phyloP scores from a whole-genome alignment of 2,888 invertebrate genomes.

The Pristionchus maxplancki region DNA sequence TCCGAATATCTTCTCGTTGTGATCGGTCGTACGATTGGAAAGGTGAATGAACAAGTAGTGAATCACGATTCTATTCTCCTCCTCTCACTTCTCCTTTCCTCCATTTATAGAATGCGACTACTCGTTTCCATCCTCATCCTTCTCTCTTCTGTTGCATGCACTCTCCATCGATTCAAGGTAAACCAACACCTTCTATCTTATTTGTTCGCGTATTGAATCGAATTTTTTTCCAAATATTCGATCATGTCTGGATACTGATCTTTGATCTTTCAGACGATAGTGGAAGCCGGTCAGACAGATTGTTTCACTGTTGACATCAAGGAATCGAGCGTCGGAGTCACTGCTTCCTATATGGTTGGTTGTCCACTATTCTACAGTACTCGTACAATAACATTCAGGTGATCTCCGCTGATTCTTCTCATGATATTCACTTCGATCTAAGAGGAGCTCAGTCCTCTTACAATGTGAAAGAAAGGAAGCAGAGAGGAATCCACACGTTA shows the following conservation, averaged over 20 bases:
- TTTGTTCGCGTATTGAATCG: not conserved
- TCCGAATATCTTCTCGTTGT: not conserved
- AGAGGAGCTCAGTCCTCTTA: constrained; percentile 5
- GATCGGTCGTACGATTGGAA: not conserved
- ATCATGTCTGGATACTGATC: not conserved
- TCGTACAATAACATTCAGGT: constrained; percentile 30
- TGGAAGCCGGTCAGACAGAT: constrained; percentile 2
- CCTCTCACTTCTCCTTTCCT: not conserved
- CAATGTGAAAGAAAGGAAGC: constrained; percentile 15
- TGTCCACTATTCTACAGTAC: not conserved
- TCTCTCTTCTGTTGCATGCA: constrained; percentile 20
- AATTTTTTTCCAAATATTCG: not conserved
- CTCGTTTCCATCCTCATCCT: not conserved
- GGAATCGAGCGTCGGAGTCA: not conserved
- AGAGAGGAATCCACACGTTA: constrained; percentile 41
- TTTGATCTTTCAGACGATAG: constrained; percentile 11
- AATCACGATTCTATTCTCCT: not conserved
- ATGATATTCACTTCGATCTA: constrained; percentile 38
- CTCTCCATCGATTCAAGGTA: constrained; percentile 27
- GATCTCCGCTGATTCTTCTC: constrained; percentile 45
- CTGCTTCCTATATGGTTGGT: constrained; percentile 22
- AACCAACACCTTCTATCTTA: too few species aligned
- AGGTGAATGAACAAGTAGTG: constrained; percentile 14
- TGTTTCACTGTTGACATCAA: constrained; percentile 42
- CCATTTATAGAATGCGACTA: constrained; percentile 32